phyloP scores from a whole-genome alignment of 1,140 invertebrate genomes.

The Orchestia grillus region DNA sequence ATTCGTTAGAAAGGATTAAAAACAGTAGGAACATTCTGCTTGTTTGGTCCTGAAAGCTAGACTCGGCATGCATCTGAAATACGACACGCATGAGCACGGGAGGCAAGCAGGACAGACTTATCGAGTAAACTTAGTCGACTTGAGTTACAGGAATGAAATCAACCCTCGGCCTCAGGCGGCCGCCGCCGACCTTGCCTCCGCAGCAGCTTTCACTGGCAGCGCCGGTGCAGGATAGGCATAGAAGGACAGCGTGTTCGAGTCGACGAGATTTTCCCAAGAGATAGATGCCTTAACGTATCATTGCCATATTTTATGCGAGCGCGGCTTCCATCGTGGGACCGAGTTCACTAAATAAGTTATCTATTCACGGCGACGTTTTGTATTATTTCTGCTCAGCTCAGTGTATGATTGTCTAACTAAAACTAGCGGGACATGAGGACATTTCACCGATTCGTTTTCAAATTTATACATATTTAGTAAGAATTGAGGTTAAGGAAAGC shows the following conservation, averaged over 20 bases:
- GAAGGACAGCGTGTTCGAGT: neutral
- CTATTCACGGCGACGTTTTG: neutral
- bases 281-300: neutral
- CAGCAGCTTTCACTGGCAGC: neutral
- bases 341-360: neutral
- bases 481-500: too few species aligned
- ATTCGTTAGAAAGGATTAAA: too few species aligned
- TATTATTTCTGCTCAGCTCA: neutral
- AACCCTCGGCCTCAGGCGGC: neutral
- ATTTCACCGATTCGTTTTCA: too few species aligned
- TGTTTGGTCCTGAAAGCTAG: neutral
- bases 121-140: neutral
- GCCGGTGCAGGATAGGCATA: neutral
- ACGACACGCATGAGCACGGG: neutral
- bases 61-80: neutral
- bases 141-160: neutral
- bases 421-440: too few species aligned
- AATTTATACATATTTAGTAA: too few species aligned
- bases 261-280: neutral
- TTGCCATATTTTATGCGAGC: neutral
- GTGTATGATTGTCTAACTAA: neutral
- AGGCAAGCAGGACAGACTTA: neutral
- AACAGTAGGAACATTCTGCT: too few species aligned
- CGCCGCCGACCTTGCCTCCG: neutral
- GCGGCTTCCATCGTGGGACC: neutral